phyloP scores from a whole-genome alignment of 2,888 invertebrate species.

The Griposia aprilina region DNA sequence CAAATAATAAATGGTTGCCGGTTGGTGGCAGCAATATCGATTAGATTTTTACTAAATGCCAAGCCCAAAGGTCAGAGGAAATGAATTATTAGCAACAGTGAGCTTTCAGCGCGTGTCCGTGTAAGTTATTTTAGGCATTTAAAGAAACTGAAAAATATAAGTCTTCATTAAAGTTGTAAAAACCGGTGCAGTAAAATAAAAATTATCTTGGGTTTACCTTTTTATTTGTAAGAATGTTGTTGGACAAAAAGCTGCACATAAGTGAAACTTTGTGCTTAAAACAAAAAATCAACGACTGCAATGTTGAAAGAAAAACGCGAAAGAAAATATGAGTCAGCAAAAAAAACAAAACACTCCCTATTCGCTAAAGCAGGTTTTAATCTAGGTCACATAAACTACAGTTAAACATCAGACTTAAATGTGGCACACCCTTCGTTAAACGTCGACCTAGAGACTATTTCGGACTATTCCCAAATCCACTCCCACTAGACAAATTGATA shows the following conservation, averaged over 20 bases:
- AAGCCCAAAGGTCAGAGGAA: conserved; percentile 71
- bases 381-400: conserved; percentile 27
- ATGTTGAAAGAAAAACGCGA: background rate
- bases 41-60: conserved; percentile 70
- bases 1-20: conserved; percentile 26
- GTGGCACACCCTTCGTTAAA: conserved; percentile 34
- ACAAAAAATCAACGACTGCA: background rate
- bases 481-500: conserved; percentile 71
- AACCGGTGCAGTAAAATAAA: conserved; percentile 26
- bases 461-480: conserved; percentile 41
- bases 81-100: conserved; percentile 44
- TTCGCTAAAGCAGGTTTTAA: background rate
- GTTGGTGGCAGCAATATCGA: conserved; percentile 47
- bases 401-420: conserved; percentile 14
- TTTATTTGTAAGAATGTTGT: background rate
- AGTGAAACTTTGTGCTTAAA: background rate
- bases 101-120: conserved; percentile 28
- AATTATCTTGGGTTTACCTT: background rate
- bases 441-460: conserved; percentile 32
- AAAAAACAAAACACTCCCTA: conserved; percentile 1
- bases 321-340: background rate
- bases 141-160: conserved; percentile 4
- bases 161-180: background rate
- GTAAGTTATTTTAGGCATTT: background rate
- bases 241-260: background rate